Evolutionary conservation across 2,888 invertebrate species (phyloP), one percentile per base, ranked within the genome.

Genomic region (Apocheima hispidaria): DNA sequence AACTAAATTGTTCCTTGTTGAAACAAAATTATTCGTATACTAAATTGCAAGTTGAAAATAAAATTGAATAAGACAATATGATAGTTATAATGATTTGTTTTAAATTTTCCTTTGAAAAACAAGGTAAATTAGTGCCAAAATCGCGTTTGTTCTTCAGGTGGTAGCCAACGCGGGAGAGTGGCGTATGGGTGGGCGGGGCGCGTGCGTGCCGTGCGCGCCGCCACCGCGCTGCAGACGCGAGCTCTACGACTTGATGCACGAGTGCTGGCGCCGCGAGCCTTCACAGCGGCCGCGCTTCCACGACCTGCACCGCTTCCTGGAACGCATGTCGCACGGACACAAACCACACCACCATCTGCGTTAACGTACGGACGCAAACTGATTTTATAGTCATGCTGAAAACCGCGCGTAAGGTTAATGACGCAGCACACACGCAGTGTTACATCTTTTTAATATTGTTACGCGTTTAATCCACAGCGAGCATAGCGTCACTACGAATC

Each of bases 241-340:
- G 86, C 96, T 98, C 65, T 98, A 97, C 92, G 97, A 97, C 85
- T 94, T 98, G 73, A 97, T 98, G 96, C 95, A 95, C 73, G 97
- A 98, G 87, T 98, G 98, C 89, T 98, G 98, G 98, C 96, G 96
- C 74, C 93, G 97, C 55, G 95, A 96, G 74, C 96, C 96, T 51
- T 93, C 94, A 54, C 96, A 97, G 77, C 93, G 98, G 36, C 98
- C 98, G 0, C 95, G 96, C 64, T 98, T 98, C 93, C 94, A 96
- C 77, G 98, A 98, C 88, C 96, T 98, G 58, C 97, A 97, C 83
- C 94, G 97, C 77, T 98, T 97, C 90, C 94, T 98, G 70, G 96
- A 96, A 78, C 96, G 96, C 79, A 96, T 96, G 93, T 95, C 95
- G 67, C 90, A 96, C 67, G 95, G 95, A 40, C 95, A 93, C 82